Evolutionary conservation across 2,888 invertebrate species (phyloP).

Genomic region (Geophilus truncorum): DNA sequence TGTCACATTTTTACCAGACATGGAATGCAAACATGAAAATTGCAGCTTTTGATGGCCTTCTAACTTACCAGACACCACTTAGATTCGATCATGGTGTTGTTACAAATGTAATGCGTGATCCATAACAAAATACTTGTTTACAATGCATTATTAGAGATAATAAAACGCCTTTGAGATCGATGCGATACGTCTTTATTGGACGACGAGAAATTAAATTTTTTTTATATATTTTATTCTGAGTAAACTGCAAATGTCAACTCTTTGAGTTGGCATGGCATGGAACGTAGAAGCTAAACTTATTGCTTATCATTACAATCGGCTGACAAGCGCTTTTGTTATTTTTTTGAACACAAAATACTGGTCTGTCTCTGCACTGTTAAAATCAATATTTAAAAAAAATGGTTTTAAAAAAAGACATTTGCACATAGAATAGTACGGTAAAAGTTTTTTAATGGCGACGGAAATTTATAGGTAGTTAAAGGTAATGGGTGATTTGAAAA

Average conservation of each 20-base stretch:
- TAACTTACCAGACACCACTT: not conserved
- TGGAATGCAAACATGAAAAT: not conserved
- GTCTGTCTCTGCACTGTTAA: not conserved
- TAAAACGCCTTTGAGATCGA: not conserved
- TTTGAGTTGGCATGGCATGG: not conserved
- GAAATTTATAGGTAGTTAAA: constrained; percentile 11
- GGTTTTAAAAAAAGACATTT: not conserved
- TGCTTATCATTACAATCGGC: not conserved
- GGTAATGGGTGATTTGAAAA: not conserved
- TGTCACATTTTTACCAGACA: not conserved
- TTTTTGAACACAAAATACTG: not conserved
- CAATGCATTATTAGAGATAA: not conserved
- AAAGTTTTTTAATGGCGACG: not conserved
- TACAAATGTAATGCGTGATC: not conserved
- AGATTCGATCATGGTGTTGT: not conserved
- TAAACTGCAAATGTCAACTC: not conserved
- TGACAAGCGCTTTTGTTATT: not conserved
- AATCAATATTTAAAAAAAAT: not conserved
- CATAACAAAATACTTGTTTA: not conserved
- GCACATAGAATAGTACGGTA: not conserved
- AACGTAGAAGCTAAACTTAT: not conserved
- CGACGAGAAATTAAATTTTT: not conserved
- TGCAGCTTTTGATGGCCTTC: not conserved
- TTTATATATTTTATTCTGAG: not conserved
- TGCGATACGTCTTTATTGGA: not conserved